These are phyloP conservation scores for Ceratina calcarata DNA, from an alignment of 1,140 invertebrate genomes.

Conservation along the genomic window DNA sequence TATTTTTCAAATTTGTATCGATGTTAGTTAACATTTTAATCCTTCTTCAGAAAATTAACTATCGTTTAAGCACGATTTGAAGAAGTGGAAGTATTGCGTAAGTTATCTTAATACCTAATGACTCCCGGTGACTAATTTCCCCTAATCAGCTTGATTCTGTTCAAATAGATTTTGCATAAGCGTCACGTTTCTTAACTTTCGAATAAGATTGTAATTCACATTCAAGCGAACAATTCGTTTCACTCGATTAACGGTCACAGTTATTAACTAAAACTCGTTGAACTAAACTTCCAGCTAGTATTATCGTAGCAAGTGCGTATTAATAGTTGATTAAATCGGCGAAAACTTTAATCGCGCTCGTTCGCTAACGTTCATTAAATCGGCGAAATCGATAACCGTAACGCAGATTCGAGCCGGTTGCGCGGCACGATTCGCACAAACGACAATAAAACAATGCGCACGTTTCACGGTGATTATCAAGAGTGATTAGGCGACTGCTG, in stretches of 20 bases:
- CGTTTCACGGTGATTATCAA: conserved; percentile 24
- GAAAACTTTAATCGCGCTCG: background rate
- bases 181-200: too few species aligned
- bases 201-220: background rate
- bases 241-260: background rate
- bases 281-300: background rate
- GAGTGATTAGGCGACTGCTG: conserved; percentile 29
- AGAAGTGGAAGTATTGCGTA: too few species aligned
- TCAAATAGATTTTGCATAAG: too few species aligned
- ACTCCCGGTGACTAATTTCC: too few species aligned
- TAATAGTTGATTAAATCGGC: conserved; percentile 21
- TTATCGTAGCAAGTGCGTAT: background rate
- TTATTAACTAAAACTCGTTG: conserved; percentile 1
- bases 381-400: conserved; percentile 15
- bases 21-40: too few species aligned
- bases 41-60: too few species aligned
- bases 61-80: too few species aligned
- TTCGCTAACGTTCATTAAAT: conserved; percentile 24
- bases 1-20: too few species aligned
- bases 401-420: background rate
- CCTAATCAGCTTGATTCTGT: too few species aligned
- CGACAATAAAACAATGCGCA: conserved; percentile 1
- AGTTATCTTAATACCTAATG: too few species aligned
- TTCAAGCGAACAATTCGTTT: background rate
- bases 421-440: background rate